These are phyloP conservation scores for Siderastrea siderea DNA, from an alignment of 92 coral and sea anemone species.

Conservation along the genomic window DNA sequence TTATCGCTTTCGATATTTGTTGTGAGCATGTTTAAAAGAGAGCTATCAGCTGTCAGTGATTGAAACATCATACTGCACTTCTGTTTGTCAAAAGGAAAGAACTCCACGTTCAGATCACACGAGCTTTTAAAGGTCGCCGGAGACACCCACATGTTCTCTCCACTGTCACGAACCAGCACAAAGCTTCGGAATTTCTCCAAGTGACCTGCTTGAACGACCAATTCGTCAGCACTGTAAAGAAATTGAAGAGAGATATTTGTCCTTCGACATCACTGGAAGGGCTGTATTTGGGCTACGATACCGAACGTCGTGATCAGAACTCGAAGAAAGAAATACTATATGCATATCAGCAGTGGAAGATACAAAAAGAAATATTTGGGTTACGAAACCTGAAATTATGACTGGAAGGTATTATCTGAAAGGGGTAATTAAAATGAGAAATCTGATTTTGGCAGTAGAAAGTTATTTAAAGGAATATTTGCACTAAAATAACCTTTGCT, in stretches of 20 bases:
- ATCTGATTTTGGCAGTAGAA: too few species aligned
- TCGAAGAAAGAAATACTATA: too few species aligned
- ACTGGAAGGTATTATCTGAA: not conserved
- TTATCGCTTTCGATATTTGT: slow-evolving; percentile 13
- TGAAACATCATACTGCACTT: slow-evolving; percentile 62
- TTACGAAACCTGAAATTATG: too few species aligned
- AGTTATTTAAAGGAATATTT: too few species aligned
- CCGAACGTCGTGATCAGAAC: too few species aligned
- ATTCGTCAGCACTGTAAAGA: slow-evolving; percentile 30
- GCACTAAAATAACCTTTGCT: too few species aligned
- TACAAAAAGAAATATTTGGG: too few species aligned
- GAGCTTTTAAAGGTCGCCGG: slow-evolving; percentile 75
- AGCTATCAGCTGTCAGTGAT: slow-evolving; percentile 55
- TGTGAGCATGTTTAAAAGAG: not conserved
- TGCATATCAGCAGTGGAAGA: too few species aligned
- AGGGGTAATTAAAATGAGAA: not conserved
- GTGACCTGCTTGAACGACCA: slow-evolving; percentile 63
- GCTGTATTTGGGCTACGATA: too few species aligned
- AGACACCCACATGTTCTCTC: slow-evolving; percentile 64
- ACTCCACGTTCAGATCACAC: slow-evolving; percentile 54
- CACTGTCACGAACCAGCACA: slow-evolving; percentile 41
- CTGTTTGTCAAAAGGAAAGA: slow-evolving; percentile 73
- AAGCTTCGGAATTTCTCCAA: slow-evolving; percentile 57
- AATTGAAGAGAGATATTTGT: not conserved
- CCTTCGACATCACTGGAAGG: too few species aligned